Base-by-base conservation (phyloP, 2,797 vertebrate species). In the Phylloscopus collybita region DNA sequence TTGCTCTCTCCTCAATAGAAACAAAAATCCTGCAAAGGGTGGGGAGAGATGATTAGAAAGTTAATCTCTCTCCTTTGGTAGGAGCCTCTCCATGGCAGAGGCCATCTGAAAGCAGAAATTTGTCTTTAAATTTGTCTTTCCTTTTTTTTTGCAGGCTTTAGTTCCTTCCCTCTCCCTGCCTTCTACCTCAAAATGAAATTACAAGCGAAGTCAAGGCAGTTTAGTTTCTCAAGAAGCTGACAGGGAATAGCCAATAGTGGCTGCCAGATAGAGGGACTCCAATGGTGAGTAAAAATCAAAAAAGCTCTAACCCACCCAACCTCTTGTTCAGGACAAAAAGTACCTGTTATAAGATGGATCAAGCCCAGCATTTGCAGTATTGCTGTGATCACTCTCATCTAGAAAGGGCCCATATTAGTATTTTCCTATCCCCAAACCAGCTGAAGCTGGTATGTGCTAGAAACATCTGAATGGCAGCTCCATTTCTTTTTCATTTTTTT, bases 331-430 rank as follows among this genome's bases (percentile, higher is more conserved):
- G 16, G 5, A 80, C 38, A 61, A 83, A 44, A 93, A 23, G 30
- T 57, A 51, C 7, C 10, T 0, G 0, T 16, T 59, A 3, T 16
- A 64, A 44, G 1, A 50, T 0, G 21, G 49, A 69, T 75, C 60
- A 94, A 54, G 18, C 18, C 21, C 8, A 38, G 32, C 21, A 73
- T 62, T 60, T 80, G 26, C 42, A 69, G 30, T 19, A 57, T 27
- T 49, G 26, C 34, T 74, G 20, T 40, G 14, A 78, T 10, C 19
- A 49, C 10, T 70, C 32, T 45, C 10, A 44, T 65, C 29, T 66
- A 74, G 23, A 61, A 66, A 72, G 6, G 16, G 45, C 27, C 26
- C 14, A 60, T 29, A 38, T 51, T n/a, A 30, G 4, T 60, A 23
- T 59, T 92, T 89, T 88, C 38, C 50, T 49, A 38, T 59, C 30